Percentiles rank a stretch among this genome's conserved stretches.
These are phyloP conservation scores for Panurus biarmicus DNA, from an alignment of 2,113 vertebrate species.

Conservation along the genomic window DNA sequence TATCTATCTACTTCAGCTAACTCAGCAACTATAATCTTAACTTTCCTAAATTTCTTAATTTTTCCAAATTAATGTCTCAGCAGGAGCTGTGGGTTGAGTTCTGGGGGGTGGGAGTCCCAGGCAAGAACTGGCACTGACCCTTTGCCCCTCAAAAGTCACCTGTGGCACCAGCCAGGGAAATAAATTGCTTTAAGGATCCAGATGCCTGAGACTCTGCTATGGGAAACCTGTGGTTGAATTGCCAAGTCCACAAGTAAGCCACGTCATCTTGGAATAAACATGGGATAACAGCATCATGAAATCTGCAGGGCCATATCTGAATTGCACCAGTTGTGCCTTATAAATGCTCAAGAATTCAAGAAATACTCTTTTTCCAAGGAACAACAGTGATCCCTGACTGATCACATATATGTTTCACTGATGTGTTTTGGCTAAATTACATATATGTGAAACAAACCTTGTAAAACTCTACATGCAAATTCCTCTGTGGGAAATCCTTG, in stretches of 20 bases:
- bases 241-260: background rate
- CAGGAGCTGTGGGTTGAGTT: background rate
- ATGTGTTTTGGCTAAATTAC: background rate
- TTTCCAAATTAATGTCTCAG: no score
- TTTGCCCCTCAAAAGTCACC: background rate
- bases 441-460: background rate
- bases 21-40: no score
- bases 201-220: background rate
- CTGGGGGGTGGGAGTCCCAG: background rate
- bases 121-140: background rate
- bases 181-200: background rate
- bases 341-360: background rate
- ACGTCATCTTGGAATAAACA: background rate
- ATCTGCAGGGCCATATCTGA: background rate
- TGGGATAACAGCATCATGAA: background rate
- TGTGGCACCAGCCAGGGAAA: background rate
- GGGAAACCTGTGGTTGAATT: background rate
- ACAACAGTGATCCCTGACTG: fast-evolving
- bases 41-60: no score
- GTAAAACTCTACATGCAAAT: background rate
- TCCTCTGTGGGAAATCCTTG: background rate
- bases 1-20: no score
- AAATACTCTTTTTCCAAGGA: background rate
- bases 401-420: background rate
- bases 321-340: background rate